Evolutionary conservation across 2,888 invertebrate species (phyloP), one percentile per base, ranked within the genome.

Genomic region (Helicoverpa assulta): DNA sequence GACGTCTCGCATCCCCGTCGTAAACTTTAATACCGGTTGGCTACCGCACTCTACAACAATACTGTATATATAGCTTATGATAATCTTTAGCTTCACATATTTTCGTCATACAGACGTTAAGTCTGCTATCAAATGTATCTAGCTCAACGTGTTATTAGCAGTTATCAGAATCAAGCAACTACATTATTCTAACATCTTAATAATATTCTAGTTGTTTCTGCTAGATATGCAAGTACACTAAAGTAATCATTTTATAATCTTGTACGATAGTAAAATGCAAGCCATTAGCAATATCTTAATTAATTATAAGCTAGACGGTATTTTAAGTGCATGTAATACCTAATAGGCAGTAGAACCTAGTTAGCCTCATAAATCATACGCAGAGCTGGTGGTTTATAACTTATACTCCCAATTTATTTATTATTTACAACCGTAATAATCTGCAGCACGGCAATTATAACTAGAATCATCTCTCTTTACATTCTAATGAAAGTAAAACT

Each of bases 1-100:
- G 90, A 88, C 92, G 92, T 92, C 92, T 93, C 93, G 91, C 92
- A 93, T 93, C 94, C 92, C 93, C 85, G 88, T 94, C 95, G 94
- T 95, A 95, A 95, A 95, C 76, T 94, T 94, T 94, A 92, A 93
- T 92, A 91, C 91, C 90, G 85, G 85, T 87, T 88, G 84, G 92
- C 95, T 94, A 94, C 95, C 89, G 92, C 90, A 82, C 87, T 83
- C 82, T 86, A 86, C 80, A 77, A 68, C 73, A 74, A 79, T 75
- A 80, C 76, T 68, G 62, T 62, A 43, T 58, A 33, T 70, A 75
- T 60, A 67, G 75, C 81, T 81, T 86, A 85, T 85, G 80, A 81
- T 85, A 81, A 81, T 79, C 70, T 79, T 33, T 68, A 47, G 62
- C 40, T 55, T 56, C 19, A 69, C 59, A 67, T 55, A 50, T 58